These are phyloP conservation scores for Eudemis profundana DNA, from an alignment of 2,888 invertebrate genomes.

Conservation along the genomic window DNA sequence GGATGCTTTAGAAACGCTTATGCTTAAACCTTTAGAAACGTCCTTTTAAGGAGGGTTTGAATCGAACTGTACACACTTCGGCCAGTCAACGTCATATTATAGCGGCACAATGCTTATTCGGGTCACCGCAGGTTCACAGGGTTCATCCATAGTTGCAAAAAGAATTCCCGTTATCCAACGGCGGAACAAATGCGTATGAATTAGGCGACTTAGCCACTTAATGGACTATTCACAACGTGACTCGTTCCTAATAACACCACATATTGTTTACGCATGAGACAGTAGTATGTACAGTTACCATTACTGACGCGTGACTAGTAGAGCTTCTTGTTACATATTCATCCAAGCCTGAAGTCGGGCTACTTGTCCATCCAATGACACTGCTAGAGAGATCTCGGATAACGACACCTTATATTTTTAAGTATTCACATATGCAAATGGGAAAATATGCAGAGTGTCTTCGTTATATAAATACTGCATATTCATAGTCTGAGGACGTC, in stretches of 20 bases:
- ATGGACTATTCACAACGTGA: slow-evolving; percentile 47
- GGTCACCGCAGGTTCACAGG: slow-evolving; percentile 47
- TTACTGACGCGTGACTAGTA: slow-evolving; percentile 36
- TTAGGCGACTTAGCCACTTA: slow-evolving; percentile 55
- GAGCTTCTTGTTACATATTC: slow-evolving; percentile 34
- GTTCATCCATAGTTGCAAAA: slow-evolving; percentile 55
- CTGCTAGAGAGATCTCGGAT: slow-evolving; percentile 29
- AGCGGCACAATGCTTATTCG: slow-evolving; percentile 39
- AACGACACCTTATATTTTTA: slow-evolving; percentile 30
- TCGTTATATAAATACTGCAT: slow-evolving; percentile 15
- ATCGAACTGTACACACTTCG: not conserved
- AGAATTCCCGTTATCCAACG: slow-evolving; percentile 55
- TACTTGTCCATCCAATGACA: slow-evolving; percentile 35
- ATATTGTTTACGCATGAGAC: slow-evolving; percentile 32
- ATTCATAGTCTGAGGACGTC: slow-evolving; percentile 21
- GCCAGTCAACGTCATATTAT: slow-evolving; percentile 29
- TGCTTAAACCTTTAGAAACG: no score
- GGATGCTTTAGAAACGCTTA: no score
- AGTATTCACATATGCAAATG: slow-evolving; percentile 20
- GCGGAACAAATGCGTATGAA: slow-evolving; percentile 62
- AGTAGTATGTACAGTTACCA: slow-evolving; percentile 37
- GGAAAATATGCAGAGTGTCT: slow-evolving; percentile 7
- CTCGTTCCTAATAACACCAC: slow-evolving; percentile 30
- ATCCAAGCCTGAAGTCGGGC: slow-evolving; percentile 40
- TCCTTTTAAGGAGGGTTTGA: slow-evolving; percentile 23